phyloP scores from a whole-genome alignment of 2,797 vertebrate species.

The Enteromius argenteus region DNA sequence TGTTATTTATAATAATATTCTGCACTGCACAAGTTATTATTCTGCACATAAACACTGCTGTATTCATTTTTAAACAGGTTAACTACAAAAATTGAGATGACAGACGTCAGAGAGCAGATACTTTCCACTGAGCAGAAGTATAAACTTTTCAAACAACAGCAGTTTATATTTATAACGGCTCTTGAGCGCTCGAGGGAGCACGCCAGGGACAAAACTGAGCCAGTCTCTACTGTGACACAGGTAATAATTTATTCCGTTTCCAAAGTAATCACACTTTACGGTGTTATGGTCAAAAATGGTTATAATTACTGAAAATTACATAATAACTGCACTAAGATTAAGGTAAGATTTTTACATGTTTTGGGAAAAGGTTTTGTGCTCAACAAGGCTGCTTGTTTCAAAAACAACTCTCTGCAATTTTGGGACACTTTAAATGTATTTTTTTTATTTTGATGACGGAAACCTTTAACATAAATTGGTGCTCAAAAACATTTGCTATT shows the following conservation, averaged over 20 bases:
- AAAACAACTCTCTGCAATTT: neutral
- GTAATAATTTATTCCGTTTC: slow-evolving; percentile 62
- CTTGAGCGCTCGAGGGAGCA: slow-evolving; percentile 77
- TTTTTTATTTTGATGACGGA: neutral
- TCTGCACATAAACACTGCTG: neutral
- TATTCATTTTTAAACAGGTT: neutral
- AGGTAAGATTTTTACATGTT: neutral
- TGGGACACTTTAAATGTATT: neutral
- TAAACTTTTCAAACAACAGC: slow-evolving; percentile 81
- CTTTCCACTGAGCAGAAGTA: slow-evolving; percentile 71
- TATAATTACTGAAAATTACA: neutral
- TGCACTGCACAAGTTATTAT: neutral
- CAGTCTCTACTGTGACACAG: slow-evolving; percentile 77
- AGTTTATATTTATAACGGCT: slow-evolving; percentile 78
- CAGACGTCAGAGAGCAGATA: slow-evolving; percentile 73
- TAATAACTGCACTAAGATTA: neutral
- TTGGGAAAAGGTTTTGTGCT: neutral
- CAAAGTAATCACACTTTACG: too few relatives aligned
- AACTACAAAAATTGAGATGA: slow-evolving; percentile 68
- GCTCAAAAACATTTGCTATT: neutral
- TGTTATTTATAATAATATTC: neutral
- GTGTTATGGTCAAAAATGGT: neutral
- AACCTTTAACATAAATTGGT: neutral
- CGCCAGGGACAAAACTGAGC: slow-evolving; percentile 72
- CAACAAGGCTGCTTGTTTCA: neutral